These are phyloP conservation scores for Eubasilissa splendida DNA, from an alignment of 2,888 invertebrate genomes.

Conservation along the genomic window DNA sequence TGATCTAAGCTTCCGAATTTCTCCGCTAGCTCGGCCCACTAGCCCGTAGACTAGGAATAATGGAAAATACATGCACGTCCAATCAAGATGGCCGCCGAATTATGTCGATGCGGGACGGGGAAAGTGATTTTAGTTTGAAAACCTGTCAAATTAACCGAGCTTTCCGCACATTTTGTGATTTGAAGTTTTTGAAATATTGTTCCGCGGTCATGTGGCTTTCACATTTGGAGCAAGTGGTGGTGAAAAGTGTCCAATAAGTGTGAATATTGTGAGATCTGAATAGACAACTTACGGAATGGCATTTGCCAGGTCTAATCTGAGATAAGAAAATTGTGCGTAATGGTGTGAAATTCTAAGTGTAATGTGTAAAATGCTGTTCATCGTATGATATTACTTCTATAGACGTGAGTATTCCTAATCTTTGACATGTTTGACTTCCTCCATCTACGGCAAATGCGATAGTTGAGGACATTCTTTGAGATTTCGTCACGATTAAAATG, in stretches of 20 bases:
- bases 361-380: slow-evolving; percentile 44
- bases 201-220: slow-evolving; percentile 32
- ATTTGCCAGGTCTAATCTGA: slow-evolving; percentile 53
- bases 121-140: slow-evolving; percentile 54
- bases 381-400: slow-evolving; percentile 53
- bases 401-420: slow-evolving; percentile 50
- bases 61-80: slow-evolving; percentile 55
- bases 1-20: slow-evolving; percentile 26
- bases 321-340: slow-evolving; percentile 55
- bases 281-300: slow-evolving; percentile 55
- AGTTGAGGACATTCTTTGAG: slow-evolving; percentile 29
- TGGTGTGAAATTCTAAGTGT: slow-evolving; percentile 49
- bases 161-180: slow-evolving; percentile 46
- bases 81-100: slow-evolving; percentile 57
- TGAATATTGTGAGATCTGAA: slow-evolving; percentile 50
- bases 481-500: slow-evolving; percentile 54
- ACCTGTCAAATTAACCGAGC: slow-evolving; percentile 50
- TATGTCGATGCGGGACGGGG: slow-evolving; percentile 57
- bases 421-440: slow-evolving; percentile 38
- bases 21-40: slow-evolving; percentile 46
- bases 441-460: slow-evolving; percentile 30
- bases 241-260: slow-evolving; percentile 47
- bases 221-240: slow-evolving; percentile 42
- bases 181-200: slow-evolving; percentile 42
- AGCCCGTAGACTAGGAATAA: slow-evolving; percentile 38